Conservation (phyloP, 2,113 vertebrate genomes). For the Pseudopodoces humilis region DNA sequence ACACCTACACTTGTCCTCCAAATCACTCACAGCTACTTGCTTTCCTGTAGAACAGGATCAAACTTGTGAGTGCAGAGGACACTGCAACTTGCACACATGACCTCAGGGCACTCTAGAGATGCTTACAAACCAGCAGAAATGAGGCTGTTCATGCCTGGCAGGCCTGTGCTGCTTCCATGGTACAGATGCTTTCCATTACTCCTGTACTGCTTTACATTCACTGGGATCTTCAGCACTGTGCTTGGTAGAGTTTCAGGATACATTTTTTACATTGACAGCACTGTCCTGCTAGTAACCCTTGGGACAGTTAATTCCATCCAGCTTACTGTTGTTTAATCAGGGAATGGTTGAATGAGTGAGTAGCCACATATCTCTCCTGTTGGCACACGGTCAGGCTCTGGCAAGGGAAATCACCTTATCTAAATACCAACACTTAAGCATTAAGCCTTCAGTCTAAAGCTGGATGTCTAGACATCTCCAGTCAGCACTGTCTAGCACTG, state of each 20-base stretch:
- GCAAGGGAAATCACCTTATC: not conserved
- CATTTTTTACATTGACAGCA: not conserved
- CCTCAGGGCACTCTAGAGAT: not conserved
- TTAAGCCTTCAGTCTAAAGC: not conserved
- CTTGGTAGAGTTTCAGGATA: not conserved
- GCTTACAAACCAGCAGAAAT: not conserved
- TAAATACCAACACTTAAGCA: not conserved
- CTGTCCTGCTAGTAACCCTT: not conserved
- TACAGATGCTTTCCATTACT: not conserved
- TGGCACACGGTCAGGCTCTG: not conserved
- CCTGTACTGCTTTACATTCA: not conserved
- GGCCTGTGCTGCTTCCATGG: not conserved
- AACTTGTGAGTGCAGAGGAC: not conserved
- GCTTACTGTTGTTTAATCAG: not conserved
- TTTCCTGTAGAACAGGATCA: not conserved
- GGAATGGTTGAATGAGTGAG: not conserved
- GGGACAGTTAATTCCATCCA: not conserved
- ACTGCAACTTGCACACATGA: not conserved
- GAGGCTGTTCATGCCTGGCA: not conserved
- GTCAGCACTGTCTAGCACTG: not conserved
- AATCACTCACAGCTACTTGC: not conserved
- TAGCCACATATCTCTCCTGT: not conserved
- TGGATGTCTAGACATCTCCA: not conserved
- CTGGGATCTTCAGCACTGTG: not conserved
- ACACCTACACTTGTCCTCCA: not conserved